phyloP scores from a whole-genome alignment of 2,797 vertebrate genomes.

The Ceryle rudis region DNA sequence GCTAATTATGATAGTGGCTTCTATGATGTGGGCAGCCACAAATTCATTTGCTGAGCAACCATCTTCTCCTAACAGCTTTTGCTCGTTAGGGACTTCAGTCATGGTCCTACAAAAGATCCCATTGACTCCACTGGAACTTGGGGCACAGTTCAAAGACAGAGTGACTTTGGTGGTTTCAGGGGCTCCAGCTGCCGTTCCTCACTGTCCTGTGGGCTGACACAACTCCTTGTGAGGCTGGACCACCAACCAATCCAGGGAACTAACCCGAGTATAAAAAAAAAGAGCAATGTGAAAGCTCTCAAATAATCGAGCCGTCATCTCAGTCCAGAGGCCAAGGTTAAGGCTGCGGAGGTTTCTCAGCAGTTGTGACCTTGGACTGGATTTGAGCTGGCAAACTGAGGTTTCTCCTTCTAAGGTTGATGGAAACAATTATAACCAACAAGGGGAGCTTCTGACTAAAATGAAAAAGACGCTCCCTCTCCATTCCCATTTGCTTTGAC shows the following conservation, averaged over 20 bases:
- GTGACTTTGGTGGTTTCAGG: neutral
- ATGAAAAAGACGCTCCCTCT: neutral
- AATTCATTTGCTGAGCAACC: conserved; percentile 11
- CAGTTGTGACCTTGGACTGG: neutral
- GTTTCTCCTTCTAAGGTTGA: neutral
- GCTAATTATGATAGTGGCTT: conserved; percentile 31
- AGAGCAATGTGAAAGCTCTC: neutral
- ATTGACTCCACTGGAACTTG: neutral
- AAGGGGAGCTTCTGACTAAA: neutral
- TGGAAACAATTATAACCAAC: neutral
- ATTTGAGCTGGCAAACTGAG: neutral
- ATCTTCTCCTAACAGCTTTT: conserved; percentile 35
- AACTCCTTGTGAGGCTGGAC: neutral
- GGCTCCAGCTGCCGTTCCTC: neutral
- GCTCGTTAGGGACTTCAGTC: neutral
- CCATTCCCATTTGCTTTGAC: neutral
- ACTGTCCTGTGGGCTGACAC: neutral
- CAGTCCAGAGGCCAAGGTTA: neutral
- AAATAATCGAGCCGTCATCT: neutral
- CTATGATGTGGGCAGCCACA: conserved; percentile 55
- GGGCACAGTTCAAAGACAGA: neutral
- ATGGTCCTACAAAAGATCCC: neutral
- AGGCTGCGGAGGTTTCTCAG: neutral
- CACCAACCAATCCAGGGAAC: neutral
- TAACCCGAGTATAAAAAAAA: neutral